Conservation (phyloP, 2,888 invertebrate genomes). For the Acanthosepion esculentum region DNA sequence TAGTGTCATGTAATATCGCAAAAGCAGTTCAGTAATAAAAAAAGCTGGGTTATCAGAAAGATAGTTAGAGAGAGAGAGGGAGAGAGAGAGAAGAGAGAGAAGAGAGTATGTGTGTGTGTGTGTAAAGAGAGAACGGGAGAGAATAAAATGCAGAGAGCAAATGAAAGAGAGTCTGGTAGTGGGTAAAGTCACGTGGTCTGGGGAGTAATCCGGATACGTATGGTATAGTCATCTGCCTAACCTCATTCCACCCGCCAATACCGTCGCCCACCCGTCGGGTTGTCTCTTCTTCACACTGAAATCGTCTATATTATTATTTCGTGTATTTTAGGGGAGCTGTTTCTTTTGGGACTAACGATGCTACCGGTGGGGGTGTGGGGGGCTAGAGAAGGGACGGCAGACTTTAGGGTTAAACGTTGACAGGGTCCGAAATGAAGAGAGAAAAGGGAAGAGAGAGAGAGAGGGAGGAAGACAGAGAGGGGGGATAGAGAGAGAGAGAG, state of each 20-base stretch:
- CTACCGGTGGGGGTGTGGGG: not conserved
- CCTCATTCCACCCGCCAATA: not conserved
- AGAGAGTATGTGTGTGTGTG: no score
- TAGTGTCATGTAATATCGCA: no score
- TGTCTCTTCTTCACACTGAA: not conserved
- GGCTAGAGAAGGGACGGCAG: not conserved
- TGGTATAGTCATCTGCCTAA: constrained; percentile 33
- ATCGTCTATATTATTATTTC: not conserved
- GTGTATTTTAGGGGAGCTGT: not conserved
- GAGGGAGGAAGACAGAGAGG: not conserved
- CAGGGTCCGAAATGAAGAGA: not conserved
- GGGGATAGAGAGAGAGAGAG: no score
- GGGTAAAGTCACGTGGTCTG: not conserved
- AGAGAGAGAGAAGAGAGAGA: not conserved
- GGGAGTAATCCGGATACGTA: not conserved
- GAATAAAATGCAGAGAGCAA: no score
- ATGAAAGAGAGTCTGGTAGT: not conserved
- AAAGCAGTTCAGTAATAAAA: no score
- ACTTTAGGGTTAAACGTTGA: not conserved
- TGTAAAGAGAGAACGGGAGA: no score
- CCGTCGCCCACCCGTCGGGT: no score
- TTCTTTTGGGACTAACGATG: constrained; percentile 33
- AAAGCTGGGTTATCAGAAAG: no score
- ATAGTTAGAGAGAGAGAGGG: no score
- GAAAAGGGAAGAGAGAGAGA: not conserved